A percentile compares a stretch with the other conserved stretches of the same genome.
Evolutionary conservation across 2,888 invertebrate species (phyloP).

Genomic region (Cataglyphis livida): DNA sequence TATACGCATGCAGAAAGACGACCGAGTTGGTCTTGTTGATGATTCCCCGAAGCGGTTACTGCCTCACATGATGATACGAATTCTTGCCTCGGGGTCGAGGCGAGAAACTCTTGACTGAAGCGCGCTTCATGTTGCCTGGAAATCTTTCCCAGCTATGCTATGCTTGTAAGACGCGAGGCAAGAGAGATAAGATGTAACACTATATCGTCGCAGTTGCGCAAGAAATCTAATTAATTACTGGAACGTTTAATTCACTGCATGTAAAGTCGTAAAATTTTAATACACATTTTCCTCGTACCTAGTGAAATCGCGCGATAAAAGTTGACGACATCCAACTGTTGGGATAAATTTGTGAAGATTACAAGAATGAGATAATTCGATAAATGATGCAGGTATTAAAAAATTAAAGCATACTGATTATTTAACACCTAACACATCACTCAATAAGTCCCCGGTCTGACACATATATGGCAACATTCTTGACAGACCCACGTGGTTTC

Average conservation of each 20-base stretch:
- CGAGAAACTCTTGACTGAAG: slow-evolving; percentile 39
- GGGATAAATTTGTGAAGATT: neutral
- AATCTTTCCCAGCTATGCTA: slow-evolving; percentile 10
- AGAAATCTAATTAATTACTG: slow-evolving; percentile 40
- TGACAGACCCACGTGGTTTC: too few species aligned
- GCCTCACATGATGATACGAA: neutral
- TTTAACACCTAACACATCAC: too few species aligned
- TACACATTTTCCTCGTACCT: neutral
- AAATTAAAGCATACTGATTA: neutral
- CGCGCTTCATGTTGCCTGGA: slow-evolving; percentile 31
- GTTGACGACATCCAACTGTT: neutral
- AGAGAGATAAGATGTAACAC: neutral
- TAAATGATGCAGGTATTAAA: neutral
- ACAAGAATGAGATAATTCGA: neutral
- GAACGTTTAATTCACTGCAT: slow-evolving; percentile 6
- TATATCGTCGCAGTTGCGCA: slow-evolving; percentile 2
- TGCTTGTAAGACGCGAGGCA: neutral
- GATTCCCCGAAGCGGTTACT: slow-evolving; percentile 15
- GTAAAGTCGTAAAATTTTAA: slow-evolving; percentile 20
- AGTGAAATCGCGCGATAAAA: neutral
- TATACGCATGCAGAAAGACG: slow-evolving; percentile 32
- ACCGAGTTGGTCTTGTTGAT: slow-evolving; percentile 15
- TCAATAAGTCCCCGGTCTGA: too few species aligned
- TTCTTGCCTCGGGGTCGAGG: slow-evolving; percentile 19
- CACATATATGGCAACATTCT: too few species aligned